Conservation (phyloP, 2,888 invertebrate species). For the Epistrophe eligans region DNA sequence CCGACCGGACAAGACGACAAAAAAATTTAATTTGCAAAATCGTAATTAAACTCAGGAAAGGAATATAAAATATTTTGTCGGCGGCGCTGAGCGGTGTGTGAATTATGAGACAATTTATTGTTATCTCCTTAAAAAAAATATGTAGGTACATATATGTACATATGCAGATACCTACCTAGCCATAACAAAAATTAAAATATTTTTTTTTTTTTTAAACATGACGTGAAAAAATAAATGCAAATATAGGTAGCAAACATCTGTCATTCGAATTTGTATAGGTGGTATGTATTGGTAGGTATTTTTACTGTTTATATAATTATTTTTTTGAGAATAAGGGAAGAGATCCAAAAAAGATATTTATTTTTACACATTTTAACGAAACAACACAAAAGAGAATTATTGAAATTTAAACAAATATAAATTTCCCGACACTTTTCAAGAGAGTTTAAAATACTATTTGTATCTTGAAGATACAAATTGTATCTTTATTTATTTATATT, state of each 20-base stretch:
- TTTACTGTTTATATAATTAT: neutral
- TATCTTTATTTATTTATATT: neutral
- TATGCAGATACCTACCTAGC: too few relatives aligned
- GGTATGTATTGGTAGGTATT: neutral
- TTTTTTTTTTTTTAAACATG: too few relatives aligned
- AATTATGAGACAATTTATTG: too few relatives aligned
- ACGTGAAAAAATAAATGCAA: too few relatives aligned
- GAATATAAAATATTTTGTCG: neutral
- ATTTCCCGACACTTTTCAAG: slow-evolving; percentile 28
- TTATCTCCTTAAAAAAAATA: too few relatives aligned
- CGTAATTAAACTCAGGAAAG: neutral
- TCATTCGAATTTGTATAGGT: slow-evolving; percentile 37
- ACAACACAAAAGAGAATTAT: slow-evolving; percentile 20
- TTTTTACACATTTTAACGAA: slow-evolving; percentile 49
- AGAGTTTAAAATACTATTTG: neutral
- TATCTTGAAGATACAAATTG: too few relatives aligned
- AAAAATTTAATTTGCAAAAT: neutral
- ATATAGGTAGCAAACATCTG: slow-evolving; percentile 41
- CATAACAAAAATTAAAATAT: too few relatives aligned
- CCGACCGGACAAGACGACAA: neutral
- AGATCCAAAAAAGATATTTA: slow-evolving; percentile 56
- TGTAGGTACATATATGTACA: too few relatives aligned
- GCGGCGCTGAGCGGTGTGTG: too few relatives aligned
- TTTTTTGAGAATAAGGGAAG: neutral
- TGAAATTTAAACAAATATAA: slow-evolving; percentile 8